Conservation (phyloP, 2,797 vertebrate genomes). For the Adelosebastes latens region DNA sequence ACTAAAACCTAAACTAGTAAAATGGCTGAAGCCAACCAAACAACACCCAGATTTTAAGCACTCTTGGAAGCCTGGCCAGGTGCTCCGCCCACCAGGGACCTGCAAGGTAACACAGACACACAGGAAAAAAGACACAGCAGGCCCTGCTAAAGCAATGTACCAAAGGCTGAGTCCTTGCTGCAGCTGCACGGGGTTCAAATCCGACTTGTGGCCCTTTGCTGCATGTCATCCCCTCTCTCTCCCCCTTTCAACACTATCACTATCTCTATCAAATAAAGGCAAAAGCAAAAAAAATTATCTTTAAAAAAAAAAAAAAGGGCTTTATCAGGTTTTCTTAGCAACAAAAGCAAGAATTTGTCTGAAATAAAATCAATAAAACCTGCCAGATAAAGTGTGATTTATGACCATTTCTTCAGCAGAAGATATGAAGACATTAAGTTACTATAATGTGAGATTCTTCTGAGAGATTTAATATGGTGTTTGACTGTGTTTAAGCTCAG, state of each 20-base stretch:
- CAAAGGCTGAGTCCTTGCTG: too few species aligned
- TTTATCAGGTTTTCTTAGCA: not conserved
- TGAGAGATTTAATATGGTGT: not conserved
- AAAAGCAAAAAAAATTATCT: too few species aligned
- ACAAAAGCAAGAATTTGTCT: not conserved
- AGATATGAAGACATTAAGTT: not conserved
- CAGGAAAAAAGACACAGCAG: not conserved
- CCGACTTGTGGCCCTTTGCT: too few species aligned
- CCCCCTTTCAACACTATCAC: too few species aligned
- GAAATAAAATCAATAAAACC: conserved; percentile 1
- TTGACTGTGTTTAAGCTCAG: not conserved
- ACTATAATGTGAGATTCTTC: not conserved
- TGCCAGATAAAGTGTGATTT: not conserved
- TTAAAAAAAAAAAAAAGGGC: too few species aligned
- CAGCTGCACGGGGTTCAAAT: too few species aligned
- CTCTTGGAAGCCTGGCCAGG: not conserved
- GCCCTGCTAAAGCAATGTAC: too few species aligned
- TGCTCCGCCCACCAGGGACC: not conserved
- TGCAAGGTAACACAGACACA: not conserved
- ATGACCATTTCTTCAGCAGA: not conserved
- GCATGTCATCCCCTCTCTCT: too few species aligned
- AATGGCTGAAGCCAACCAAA: not conserved
- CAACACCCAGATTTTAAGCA: not conserved
- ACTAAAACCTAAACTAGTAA: not conserved
- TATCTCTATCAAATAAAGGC: too few species aligned